Evolutionary conservation across 2,113 vertebrate species (phyloP).

Genomic region (Nyctereutes procyonoides): DNA sequence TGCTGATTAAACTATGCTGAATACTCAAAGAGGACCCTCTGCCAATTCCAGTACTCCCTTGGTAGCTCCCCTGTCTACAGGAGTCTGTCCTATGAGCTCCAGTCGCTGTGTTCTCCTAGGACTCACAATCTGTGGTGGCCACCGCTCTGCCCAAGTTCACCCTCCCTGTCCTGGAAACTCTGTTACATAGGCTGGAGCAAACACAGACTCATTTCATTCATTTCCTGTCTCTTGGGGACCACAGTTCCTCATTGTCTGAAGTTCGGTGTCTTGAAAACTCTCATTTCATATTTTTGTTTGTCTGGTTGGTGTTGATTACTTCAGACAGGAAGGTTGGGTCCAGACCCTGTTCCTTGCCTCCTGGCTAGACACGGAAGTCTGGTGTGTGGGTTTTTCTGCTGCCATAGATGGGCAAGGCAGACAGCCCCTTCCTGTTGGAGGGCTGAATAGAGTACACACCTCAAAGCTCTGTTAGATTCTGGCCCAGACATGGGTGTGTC

Average conservation of each 20-base stretch:
- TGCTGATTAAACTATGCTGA: background rate
- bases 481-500: background rate
- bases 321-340: background rate
- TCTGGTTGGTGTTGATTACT: background rate
- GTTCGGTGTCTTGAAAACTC: background rate
- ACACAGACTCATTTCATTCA: background rate
- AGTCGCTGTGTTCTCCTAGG: background rate
- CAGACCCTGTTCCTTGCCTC: background rate
- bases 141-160: background rate
- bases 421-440: background rate
- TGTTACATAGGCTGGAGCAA: background rate
- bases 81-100: background rate
- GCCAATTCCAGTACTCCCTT: background rate
- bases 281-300: background rate
- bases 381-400: background rate
- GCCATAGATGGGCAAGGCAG: background rate
- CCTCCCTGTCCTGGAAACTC: background rate
- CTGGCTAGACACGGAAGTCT: background rate
- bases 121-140: background rate
- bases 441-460: background rate
- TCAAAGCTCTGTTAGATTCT: no score
- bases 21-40: background rate
- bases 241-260: background rate
- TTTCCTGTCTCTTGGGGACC: background rate
- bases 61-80: background rate